A percentile compares a stretch with the other conserved stretches of the same genome.
phyloP scores from a whole-genome alignment of 2,797 vertebrate species.

The Argentina silus region DNA sequence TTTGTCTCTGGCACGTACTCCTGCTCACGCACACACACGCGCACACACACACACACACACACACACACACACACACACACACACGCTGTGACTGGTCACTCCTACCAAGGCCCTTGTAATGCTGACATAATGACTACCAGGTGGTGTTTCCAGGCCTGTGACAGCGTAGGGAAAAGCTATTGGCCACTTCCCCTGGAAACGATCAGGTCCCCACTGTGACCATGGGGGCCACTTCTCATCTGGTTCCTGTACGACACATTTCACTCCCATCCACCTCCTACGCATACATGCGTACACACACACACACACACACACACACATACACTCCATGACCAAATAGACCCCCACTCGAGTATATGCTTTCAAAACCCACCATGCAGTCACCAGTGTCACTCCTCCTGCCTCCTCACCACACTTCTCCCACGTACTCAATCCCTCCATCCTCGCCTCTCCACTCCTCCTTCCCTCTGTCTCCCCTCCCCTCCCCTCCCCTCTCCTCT shows the following conservation, averaged over 20 bases:
- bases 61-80: background rate
- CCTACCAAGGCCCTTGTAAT: background rate
- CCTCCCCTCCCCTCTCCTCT: constrained; percentile 36
- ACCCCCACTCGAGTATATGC: constrained; percentile 20
- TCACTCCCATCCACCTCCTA: constrained; percentile 23
- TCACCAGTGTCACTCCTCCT: constrained; percentile 15
- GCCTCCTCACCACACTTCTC: background rate
- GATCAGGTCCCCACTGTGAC: background rate
- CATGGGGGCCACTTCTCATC: background rate
- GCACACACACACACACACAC: background rate
- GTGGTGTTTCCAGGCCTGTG: background rate
- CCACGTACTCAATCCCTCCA: constrained; percentile 4
- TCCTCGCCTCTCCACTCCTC: constrained; percentile 37
- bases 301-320: background rate
- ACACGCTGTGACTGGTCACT: background rate
- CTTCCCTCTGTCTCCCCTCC: constrained; percentile 49
- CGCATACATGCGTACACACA: background rate
- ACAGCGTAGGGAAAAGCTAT: background rate
- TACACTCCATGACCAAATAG: background rate
- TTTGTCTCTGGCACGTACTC: background rate
- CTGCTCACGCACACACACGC: background rate
- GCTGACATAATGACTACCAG: background rate
- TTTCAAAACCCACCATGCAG: constrained; percentile 16
- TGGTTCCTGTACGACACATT: background rate
- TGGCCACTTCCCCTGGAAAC: background rate